Evolutionary conservation across 2,797 vertebrate species (phyloP), one percentile per base, ranked within the genome.

Genomic region (Sandelia bainsii): DNA sequence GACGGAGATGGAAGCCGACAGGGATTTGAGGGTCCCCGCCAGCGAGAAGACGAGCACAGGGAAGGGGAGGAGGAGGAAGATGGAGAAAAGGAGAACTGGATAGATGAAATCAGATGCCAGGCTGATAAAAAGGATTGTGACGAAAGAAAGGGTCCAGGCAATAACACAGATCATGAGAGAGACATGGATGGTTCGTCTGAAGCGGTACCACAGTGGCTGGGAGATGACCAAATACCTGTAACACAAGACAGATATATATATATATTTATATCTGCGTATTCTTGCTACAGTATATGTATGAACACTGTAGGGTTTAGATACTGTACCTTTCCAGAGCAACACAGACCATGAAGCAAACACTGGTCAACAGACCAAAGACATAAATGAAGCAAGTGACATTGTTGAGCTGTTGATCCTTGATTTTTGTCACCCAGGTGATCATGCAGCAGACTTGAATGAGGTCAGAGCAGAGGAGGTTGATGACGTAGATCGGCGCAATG

Each of bases 391-490:
- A 46, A 1, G 45, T 46, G 45, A 46, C 8, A n/a, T 11, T 10
- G 19, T 20, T 20, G 45, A 46, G 45, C 13, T 10, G 13, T 1
- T 46, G 19, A 5, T 3, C 4, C 14, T 29, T 19, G 27, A 29
- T 19, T 1, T 27, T 8, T 19, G 4, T 9, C 53, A 39, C 1
- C 5, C 0, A 0, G 4, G 16, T 0, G 0, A 59, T 45, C 45
- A 69, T 27, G 40, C 44, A 42, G 60, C 54, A 49, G 32, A 79
- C 0, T 44, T 79, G 80, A 25, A 79, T 29, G 4, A 75, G 7
- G 68, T 82, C 80, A 2, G 79, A 51, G 20, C 64, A 32, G 44
- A 69, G 0, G 6, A 81, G 64, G 23, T 69, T 77, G 79, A 77
- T 53, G 74, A 77, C 0, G 34, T 58, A 77, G 52, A 77, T 48